Base-by-base conservation (phyloP, 64 coral and sea anemone genomes). In the Porites australiensis region DNA sequence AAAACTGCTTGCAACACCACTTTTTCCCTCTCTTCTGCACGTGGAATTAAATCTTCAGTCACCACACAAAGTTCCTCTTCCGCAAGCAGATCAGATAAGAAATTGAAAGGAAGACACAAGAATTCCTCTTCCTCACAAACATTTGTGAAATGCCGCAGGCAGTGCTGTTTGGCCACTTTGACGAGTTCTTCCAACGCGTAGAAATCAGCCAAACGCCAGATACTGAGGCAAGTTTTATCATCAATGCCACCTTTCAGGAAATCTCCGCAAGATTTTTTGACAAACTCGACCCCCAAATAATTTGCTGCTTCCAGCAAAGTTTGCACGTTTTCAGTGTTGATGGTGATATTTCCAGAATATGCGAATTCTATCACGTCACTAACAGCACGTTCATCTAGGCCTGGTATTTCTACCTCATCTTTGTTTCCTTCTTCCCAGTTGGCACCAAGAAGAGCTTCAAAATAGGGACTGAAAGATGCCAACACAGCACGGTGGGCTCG, bases 341-440 rank as follows among this genome's bases (percentile, higher is more conserved):
- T 92, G 10, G 87, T 71, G 49, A 95, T 50, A 79, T 85, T 90
- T 8, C 96, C 96, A 13, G 96, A 73, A 57, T 98, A 98, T 10
- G 93, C 96, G 95, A 95, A 98, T 13, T 98, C 83, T 60, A 98
- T 84, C 61, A 98, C 82, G 60, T 90, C 64, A 8, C 61, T 79
- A 11, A 94, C 77, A 27, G 82, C 62, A 0, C 6, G 74, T 44
- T 85, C 89, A 50, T 93, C 90, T 27, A 91, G 62, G 6, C 61
- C 53, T 23, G 48, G 61, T 43, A 98, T 75, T 46, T 95, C 90
- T 50, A 95, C 67, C 79, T 93, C 83, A 10, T 95, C 62, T 57
- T 86, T 90, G 0, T 76, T 68, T 13, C 89, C 86, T 44, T 93
- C 79, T 27, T 68, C 21, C 73, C 94, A 98, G 85, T 94, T 94